phyloP scores from a whole-genome alignment of 2,888 invertebrate genomes.

The Leptodirus hochenwartii region DNA sequence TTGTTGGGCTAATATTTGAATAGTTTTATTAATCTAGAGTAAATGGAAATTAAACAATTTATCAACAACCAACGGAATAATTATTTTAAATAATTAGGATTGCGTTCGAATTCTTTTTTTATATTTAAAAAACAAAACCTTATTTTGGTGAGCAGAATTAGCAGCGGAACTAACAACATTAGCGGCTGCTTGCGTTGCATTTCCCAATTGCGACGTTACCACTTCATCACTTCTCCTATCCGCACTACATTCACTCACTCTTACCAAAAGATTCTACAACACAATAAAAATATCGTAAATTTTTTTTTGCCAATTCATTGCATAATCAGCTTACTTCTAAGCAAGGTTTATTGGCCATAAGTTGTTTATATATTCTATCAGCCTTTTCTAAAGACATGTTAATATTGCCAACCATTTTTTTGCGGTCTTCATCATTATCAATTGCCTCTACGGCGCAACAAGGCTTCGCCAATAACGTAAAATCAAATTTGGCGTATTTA shows the following conservation, averaged over 20 bases:
- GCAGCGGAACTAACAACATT: too few relatives aligned
- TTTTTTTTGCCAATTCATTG: too few relatives aligned
- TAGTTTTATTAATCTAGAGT: slow-evolving; percentile 71
- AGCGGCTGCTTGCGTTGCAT: too few relatives aligned
- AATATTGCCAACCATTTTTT: slow-evolving; percentile 84
- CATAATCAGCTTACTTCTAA: slow-evolving; percentile 59
- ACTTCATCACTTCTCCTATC: slow-evolving; percentile 42
- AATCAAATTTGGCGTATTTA: slow-evolving; percentile 98
- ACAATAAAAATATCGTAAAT: too few relatives aligned
- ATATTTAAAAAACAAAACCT: too few relatives aligned
- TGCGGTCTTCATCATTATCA: slow-evolving; percentile 90
- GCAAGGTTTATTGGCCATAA: slow-evolving; percentile 78
- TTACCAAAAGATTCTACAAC: slow-evolving; percentile 50
- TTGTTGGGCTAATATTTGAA: slow-evolving; percentile 84
- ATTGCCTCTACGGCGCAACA: slow-evolving; percentile 96
- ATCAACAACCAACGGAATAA: too few relatives aligned
- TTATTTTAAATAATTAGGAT: too few relatives aligned
- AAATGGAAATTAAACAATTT: too few relatives aligned
- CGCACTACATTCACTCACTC: slow-evolving; percentile 71
- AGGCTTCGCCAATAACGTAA: slow-evolving; percentile 74
- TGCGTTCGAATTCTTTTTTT: too few relatives aligned
- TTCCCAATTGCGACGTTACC: too few relatives aligned
- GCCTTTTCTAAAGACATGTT: slow-evolving; percentile 85
- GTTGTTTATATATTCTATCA: slow-evolving; percentile 80
- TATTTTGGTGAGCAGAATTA: too few relatives aligned